Base-by-base conservation (phyloP, 2,888 invertebrate genomes). In the Abrostola tripartita region DNA sequence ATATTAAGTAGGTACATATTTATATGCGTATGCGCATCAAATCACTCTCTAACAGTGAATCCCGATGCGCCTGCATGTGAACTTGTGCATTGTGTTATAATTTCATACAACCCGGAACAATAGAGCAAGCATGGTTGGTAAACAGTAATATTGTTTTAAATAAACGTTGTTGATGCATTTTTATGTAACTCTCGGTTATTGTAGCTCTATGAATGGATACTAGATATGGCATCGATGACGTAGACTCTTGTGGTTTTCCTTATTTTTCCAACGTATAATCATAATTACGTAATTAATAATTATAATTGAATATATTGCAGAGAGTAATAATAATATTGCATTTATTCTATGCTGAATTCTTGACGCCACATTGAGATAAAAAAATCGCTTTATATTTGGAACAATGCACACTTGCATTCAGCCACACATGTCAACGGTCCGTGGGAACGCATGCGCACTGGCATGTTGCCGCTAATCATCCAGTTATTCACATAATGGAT, bases 381-480 rank as follows among this genome's bases (percentile, higher is more conserved):
- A 53, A 57, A 62, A 56, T 5, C 57, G 52, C 6, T 51, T 56
- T 42, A 64, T 38, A 58, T 64, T 74, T 55, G 71, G 56, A 65
- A 42, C 79, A 77, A 79, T 77, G 76, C 79, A 76, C 61, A 72
- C 76, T 78, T 79, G 76, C 79, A 71, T 63, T 68, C 63, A 64
- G 70, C 59, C 63, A 60, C 77, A 77, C 75, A 78, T 76, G 75
- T 59, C 71, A 74, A 49, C 74, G 49, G 50, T 54, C 64, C 81
- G 79, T 79, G 79, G 79, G 79, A 79, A 79, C 79, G 70, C 70
- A 65, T 61, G 77, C 74, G 65, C 63, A 59, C 49, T 68, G 58
- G 57, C 68, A 57, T 61, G 61, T 52, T 67, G 61, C 50, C 52
- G 78, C 68, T 79, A 74, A 74, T 71, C 78, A 74, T 65, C 52